Evolutionary conservation across 2,797 vertebrate genomes (phyloP).

Genomic region (Aphelocoma californica): DNA sequence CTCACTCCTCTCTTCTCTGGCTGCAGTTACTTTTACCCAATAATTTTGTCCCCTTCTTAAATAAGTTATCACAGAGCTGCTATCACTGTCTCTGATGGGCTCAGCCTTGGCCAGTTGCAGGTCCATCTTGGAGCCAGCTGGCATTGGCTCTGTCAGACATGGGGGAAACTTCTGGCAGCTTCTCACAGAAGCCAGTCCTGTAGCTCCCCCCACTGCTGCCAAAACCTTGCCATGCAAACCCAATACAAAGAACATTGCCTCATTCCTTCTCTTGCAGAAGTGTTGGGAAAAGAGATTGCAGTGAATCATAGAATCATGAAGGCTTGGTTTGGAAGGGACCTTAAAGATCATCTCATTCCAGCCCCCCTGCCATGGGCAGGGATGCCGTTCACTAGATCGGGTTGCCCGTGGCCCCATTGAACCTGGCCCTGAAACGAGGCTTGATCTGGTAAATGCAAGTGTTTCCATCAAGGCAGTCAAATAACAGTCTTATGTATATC

Average conservation of each 20-base stretch:
- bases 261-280: background rate
- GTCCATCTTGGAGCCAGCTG: background rate
- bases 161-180: background rate
- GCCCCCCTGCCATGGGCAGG: background rate
- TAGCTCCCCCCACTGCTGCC: background rate
- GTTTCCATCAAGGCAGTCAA: background rate
- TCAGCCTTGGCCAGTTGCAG: background rate
- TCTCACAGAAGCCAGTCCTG: background rate
- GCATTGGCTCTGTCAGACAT: background rate
- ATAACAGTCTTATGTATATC: background rate
- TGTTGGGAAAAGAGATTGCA: background rate
- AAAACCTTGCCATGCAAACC: background rate
- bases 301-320: background rate
- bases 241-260: background rate
- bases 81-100: fast-evolving
- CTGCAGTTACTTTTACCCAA: background rate
- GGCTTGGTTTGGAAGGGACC: background rate
- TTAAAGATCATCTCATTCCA: background rate
- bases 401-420: background rate
- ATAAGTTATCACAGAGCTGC: background rate
- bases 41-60: background rate
- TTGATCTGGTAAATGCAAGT: background rate
- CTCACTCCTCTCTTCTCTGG: background rate
- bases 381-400: background rate
- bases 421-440: background rate